phyloP scores from a whole-genome alignment of 1,140 invertebrate species.

The Diabrotica undecimpunctata region DNA sequence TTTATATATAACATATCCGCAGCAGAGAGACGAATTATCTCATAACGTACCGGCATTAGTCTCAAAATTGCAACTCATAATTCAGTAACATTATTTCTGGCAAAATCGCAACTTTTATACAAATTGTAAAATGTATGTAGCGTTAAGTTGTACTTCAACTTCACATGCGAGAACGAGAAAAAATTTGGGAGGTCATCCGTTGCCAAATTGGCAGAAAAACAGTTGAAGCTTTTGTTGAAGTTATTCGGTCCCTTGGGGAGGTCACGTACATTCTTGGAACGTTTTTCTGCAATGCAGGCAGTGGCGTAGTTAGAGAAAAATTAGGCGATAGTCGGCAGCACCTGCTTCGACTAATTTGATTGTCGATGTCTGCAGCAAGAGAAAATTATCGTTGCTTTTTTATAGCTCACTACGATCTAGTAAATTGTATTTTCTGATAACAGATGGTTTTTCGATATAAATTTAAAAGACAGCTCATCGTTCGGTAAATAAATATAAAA shows the following conservation, averaged over 20 bases:
- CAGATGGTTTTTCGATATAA: neutral
- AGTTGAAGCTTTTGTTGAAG: slow-evolving; percentile 2
- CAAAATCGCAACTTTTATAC: too few relatives aligned
- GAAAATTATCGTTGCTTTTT: neutral
- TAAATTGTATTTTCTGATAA: neutral
- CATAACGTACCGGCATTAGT: too few relatives aligned
- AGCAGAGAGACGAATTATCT: too few relatives aligned
- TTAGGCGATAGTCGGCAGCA: neutral
- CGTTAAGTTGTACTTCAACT: too few relatives aligned
- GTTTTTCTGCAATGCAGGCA: neutral
- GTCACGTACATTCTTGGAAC: neutral
- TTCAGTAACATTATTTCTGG: too few relatives aligned
- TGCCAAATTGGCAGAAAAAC: neutral
- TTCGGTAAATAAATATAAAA: too few relatives aligned
- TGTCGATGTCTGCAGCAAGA: neutral
- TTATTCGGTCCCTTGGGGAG: neutral
- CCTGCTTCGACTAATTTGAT: neutral
- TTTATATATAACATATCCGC: too few relatives aligned
- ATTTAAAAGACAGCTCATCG: too few relatives aligned
- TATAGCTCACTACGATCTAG: neutral
- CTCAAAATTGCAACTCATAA: too few relatives aligned
- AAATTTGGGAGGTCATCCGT: neutral
- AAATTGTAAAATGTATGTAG: too few relatives aligned
- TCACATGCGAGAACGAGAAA: too few relatives aligned
- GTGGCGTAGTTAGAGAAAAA: neutral